Base-by-base conservation (phyloP, 1,140 invertebrate species). In the Tenebrio molitor region DNA sequence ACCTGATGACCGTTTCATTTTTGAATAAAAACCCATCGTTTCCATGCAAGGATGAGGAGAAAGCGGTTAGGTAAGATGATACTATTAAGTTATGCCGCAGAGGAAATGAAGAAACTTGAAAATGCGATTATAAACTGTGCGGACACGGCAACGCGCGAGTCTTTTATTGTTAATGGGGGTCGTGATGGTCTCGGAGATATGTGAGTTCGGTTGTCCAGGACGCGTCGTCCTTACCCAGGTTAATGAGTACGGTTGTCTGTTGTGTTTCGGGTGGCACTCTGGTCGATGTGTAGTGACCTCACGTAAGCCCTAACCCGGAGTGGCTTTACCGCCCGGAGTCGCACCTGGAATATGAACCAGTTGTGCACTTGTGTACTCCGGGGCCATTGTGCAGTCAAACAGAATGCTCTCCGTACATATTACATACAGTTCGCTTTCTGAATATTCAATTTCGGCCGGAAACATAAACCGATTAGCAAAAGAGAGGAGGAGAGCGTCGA, bases 271-370 rank as follows among this genome's bases (percentile, higher is more conserved):
- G 4, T 39, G 3, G 36, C 36, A 12, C 36, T 12, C 36, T 44
- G 64, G 29, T 12, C 36, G 36, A 42, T 42, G 64, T 66, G 33
- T 42, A 44, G 23, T 42, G 34, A 42, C 64, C 64, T 66, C 64
- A 66, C 64, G 64, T 66, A 41, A 66, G 42, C 64, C 36, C 64
- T 42, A 66, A 41, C 64, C 62, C 34, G 64, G 36, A 42, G 36
- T 41, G 19, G 64, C 36, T 44, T 66, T 66, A 66, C 64, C 64
- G 23, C 23, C 64, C 64, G 64, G 36, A 66, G 23, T 66, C 17
- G 64, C 64, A 66, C 64, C 64, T 66, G 64, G 64, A 66, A 66
- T 66, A 66, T 66, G 34, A 42, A 44, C 21, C 42, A 66, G 42
- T 41, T 16, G 36, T 41, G 62, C 39, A 44, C 19, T 66, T 41